Conservation (phyloP, 2,113 vertebrate genomes). For the Eretmochelys imbricata region DNA sequence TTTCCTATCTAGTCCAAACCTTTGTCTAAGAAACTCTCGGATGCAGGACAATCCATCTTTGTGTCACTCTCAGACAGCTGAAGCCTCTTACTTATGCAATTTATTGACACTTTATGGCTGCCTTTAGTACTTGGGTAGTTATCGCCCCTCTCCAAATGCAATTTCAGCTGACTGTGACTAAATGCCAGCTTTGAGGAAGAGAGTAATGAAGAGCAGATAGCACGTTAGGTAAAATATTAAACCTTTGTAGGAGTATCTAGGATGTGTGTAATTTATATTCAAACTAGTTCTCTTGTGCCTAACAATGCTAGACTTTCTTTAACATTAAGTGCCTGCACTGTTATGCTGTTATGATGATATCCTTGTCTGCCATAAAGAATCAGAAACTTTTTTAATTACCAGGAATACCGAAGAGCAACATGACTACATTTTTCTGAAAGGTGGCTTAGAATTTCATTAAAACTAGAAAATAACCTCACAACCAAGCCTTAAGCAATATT, state of each 20-base stretch:
- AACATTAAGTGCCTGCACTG: constrained; percentile 49
- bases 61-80: constrained; percentile 76
- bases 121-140: constrained; percentile 80
- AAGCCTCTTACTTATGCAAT: constrained; percentile 78
- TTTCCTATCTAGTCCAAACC: constrained; percentile 80
- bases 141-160: constrained; percentile 81
- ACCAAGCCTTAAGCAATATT: constrained; percentile 11
- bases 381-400: constrained; percentile 67
- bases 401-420: constrained; percentile 50
- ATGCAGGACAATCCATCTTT: constrained; percentile 81
- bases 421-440: background rate
- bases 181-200: constrained; percentile 69
- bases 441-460: constrained; percentile 34
- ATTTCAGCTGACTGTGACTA: constrained; percentile 80
- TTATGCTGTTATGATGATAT: constrained; percentile 28
- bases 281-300: constrained; percentile 65
- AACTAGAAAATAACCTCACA: constrained; percentile 35
- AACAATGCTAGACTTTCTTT: constrained; percentile 58
- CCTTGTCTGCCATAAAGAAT: constrained; percentile 47
- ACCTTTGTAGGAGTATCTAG: constrained; percentile 47
- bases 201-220: constrained; percentile 69
- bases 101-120: constrained; percentile 81
- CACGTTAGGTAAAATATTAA: constrained; percentile 68
- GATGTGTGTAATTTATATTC: constrained; percentile 70
- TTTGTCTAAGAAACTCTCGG: constrained; percentile 79